A percentile compares a stretch with the other conserved stretches of the same genome.
Conservation (phyloP, 1,140 invertebrate genomes). For the Geopemphigus sp. region DNA sequence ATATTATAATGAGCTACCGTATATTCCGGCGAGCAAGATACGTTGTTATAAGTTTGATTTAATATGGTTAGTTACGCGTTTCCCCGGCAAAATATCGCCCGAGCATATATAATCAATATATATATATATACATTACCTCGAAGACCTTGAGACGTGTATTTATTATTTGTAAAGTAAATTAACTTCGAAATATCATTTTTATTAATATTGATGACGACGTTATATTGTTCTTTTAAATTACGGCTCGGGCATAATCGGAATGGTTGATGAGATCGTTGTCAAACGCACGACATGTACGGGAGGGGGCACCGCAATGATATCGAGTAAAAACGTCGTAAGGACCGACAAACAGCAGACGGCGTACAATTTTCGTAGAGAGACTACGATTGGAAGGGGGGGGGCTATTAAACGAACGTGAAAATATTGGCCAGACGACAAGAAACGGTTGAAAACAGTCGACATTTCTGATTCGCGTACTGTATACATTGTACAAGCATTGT, state of each 20-base stretch:
- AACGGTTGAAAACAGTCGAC: no score
- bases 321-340: background rate
- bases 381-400: background rate
- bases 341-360: no score
- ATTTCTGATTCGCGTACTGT: no score
- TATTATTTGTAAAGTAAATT: constrained; percentile 12
- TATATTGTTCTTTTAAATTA: constrained; percentile 21
- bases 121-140: background rate
- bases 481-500: no score
- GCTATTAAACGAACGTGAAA: background rate
- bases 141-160: constrained; percentile 22
- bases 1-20: background rate
- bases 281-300: background rate
- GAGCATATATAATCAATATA: background rate
- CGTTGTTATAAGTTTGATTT: background rate
- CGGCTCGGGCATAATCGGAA: background rate
- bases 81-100: background rate
- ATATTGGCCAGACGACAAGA: no score
- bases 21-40: background rate
- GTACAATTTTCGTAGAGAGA: background rate
- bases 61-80: background rate
- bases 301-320: constrained; percentile 11
- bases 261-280: background rate
- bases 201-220: background rate
- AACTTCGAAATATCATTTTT: background rate